Evolutionary conservation across 1,140 invertebrate genomes (phyloP).

Genomic region (Conus ventricosus): DNA sequence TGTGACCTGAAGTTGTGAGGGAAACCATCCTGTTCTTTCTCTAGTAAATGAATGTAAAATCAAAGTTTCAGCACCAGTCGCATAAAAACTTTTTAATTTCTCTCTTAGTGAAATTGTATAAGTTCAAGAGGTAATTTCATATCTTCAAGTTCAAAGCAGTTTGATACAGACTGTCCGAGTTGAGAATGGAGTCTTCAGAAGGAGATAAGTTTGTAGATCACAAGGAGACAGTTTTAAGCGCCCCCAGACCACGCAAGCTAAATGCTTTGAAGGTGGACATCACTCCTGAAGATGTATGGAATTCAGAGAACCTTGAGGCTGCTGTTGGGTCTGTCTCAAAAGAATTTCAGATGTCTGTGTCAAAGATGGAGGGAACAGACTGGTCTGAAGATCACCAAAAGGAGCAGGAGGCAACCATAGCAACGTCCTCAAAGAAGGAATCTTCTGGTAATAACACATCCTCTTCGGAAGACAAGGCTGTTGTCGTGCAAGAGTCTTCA

Average conservation of each 20-base stretch:
- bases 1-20: too few species aligned
- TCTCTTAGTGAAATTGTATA: too few species aligned
- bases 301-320: neutral
- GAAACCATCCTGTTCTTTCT: too few species aligned
- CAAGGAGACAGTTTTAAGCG: constrained; percentile 2
- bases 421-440: too few species aligned
- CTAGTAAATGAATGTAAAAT: too few species aligned
- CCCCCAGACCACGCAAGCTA: neutral
- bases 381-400: neutral
- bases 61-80: too few species aligned
- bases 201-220: neutral
- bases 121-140: too few species aligned
- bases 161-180: neutral
- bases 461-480: neutral
- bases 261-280: constrained; percentile 10
- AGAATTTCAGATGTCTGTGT: neutral
- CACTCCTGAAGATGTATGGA: neutral
- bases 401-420: too few species aligned
- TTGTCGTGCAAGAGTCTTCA: neutral
- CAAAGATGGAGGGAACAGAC: neutral
- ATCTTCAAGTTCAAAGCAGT: too few species aligned
- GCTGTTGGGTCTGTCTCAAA: neutral
- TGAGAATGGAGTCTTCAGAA: neutral
- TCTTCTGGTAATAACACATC: too few species aligned
- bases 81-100: too few species aligned